Evolutionary conservation across 2,888 invertebrate species (phyloP).

Genomic region (Rotaria macrura): DNA sequence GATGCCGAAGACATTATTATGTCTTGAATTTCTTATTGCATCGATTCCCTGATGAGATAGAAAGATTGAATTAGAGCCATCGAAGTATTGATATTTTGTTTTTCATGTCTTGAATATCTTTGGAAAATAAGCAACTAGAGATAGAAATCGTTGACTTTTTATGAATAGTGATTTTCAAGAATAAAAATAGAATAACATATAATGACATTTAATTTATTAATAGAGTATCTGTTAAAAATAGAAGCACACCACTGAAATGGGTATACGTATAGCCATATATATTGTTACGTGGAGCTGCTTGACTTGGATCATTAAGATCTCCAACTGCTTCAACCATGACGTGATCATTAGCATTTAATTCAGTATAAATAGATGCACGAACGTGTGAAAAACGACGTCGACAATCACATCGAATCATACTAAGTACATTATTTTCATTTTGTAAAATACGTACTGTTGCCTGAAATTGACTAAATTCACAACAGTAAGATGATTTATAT

Average conservation of each 20-base stretch:
- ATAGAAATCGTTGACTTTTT: background rate
- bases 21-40: too few species aligned
- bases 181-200: background rate
- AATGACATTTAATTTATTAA: background rate
- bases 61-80: background rate
- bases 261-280: slow-evolving; percentile 18
- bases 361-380: background rate
- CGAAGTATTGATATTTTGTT: background rate
- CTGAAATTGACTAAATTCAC: background rate
- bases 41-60: background rate
- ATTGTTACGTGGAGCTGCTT: background rate
- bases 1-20: background rate
- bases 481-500: too few species aligned
- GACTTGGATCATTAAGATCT: background rate
- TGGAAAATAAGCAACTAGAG: background rate
- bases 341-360: background rate
- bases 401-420: slow-evolving; percentile 22
- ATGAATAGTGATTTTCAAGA: background rate
- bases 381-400: slow-evolving; percentile 21
- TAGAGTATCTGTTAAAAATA: background rate
- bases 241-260: slow-evolving; percentile 3
- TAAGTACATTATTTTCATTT: background rate
- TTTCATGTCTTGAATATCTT: too few species aligned
- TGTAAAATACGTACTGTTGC: background rate
- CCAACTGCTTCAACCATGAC: background rate